A percentile compares a stretch with the other conserved stretches of the same genome.
phyloP scores from a whole-genome alignment of 2,888 invertebrate species.

The Stenolophus ochropezus region DNA sequence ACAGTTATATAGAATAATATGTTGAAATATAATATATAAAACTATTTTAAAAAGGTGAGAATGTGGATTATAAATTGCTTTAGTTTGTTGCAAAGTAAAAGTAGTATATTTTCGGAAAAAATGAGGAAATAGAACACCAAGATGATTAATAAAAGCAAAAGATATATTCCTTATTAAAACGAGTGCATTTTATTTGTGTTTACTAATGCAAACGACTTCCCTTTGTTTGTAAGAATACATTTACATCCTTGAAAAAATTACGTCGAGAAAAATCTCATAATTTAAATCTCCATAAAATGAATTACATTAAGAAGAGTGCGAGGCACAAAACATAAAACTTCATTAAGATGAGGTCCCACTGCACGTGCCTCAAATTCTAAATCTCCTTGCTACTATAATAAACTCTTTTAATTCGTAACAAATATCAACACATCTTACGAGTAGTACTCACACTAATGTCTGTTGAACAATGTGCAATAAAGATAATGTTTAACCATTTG shows the following conservation, averaged over 20 bases:
- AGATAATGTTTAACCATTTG: too few species aligned
- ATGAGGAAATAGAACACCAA: too few species aligned
- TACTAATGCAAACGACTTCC: background rate
- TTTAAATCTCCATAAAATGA: slow-evolving; percentile 37
- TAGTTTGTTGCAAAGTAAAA: too few species aligned
- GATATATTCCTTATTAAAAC: background rate
- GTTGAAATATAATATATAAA: too few species aligned
- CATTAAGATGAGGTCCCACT: background rate
- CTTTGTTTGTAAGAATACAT: background rate
- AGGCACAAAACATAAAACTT: slow-evolving; percentile 24
- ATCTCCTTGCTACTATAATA: too few species aligned
- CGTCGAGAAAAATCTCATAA: slow-evolving; percentile 24
- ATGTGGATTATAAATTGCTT: too few species aligned
- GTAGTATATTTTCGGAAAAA: background rate
- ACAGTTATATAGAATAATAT: too few species aligned
- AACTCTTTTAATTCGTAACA: too few species aligned
- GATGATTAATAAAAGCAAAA: background rate
- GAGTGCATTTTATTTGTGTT: background rate
- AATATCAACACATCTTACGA: too few species aligned
- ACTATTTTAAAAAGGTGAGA: too few species aligned
- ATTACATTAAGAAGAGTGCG: slow-evolving; percentile 37
- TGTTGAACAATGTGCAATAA: too few species aligned
- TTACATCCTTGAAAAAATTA: slow-evolving; percentile 16
- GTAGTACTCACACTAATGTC: too few species aligned
- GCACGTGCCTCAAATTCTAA: slow-evolving; percentile 19